phyloP scores from a whole-genome alignment of 2,888 invertebrate species.

The Carcina quercana region DNA sequence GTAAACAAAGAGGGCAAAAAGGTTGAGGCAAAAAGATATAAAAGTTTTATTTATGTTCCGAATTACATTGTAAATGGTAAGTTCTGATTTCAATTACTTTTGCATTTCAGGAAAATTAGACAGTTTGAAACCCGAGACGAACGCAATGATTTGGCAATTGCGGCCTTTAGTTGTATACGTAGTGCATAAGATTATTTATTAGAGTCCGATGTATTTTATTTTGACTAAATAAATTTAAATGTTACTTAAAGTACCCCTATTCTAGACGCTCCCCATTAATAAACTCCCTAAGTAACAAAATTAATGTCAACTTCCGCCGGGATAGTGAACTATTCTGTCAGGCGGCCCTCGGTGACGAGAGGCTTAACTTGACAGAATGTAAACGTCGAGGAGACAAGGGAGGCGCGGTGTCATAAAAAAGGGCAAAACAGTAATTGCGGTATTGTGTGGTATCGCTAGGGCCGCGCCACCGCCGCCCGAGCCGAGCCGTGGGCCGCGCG shows the following conservation, averaged over 20 bases:
- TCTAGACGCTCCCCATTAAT: too few relatives aligned
- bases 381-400: constrained; percentile 44
- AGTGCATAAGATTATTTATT: too few relatives aligned
- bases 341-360: constrained; percentile 35
- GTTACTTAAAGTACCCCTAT: too few relatives aligned
- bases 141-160: too few relatives aligned
- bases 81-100: constrained; percentile 9
- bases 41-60: constrained; percentile 49
- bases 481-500: constrained; percentile 41
- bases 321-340: constrained; percentile 35
- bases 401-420: constrained; percentile 43
- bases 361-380: constrained; percentile 53
- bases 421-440: constrained; percentile 52
- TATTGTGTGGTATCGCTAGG: constrained; percentile 17
- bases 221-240: too few relatives aligned
- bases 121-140: too few relatives aligned
- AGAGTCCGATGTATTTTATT: too few relatives aligned
- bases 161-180: too few relatives aligned
- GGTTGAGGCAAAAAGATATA: constrained; percentile 48
- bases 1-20: constrained; percentile 59
- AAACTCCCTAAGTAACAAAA: too few relatives aligned
- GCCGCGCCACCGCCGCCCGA: constrained; percentile 11
- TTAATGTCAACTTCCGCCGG: constrained; percentile 32
- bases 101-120: too few relatives aligned
- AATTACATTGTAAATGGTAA: constrained; percentile 31